Base-by-base conservation (phyloP, 2,888 invertebrate genomes). In the Conistra vaccinii region DNA sequence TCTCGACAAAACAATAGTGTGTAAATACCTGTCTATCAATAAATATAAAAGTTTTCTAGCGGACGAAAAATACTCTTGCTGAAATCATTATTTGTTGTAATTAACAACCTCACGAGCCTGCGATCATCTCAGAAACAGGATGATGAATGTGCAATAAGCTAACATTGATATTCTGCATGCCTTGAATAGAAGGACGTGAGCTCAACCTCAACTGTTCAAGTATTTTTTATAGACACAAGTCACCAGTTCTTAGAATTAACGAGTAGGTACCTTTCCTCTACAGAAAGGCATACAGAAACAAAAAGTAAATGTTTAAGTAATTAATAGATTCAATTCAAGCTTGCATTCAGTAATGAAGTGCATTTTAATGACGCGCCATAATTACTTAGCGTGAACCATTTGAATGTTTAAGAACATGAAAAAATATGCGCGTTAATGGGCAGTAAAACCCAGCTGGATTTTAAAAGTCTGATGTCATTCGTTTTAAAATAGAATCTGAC, bases 361-460 rank as follows among this genome's bases (percentile, higher is more conserved):
- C 58, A 81, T 81, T 85, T 81, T 81, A 81, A 81, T 85, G 85
- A 69, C 69, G 69, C 53, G 66, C 58, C 26, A 9, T 69, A 66
- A 81, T 85, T 80, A 81, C 67, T 67, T 61, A 12, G 48, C 45
- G 48, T 35, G 48, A 20, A 61, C 14, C 69, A 76, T 69, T 81
- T 82, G 45, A 81, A 74, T 84, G 39, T 75, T 63, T 32, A 62
- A 69, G 58, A 60, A 75, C 57, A 62, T 66, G 65, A 83, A 69
- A 85, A 74, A 69, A 58, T 55, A 61, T 73, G 63, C 26, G 39
- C 76, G 14, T 23, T 75, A 85, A 81, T 75, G 69, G 23, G 32
- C 29, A 29, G 53, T 58, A 42, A 68, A 80, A 68, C 26, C 14
- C 23, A 6, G 14, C n/a, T n/a, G 39, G 17, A 14, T 48, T 79